Percentiles rank a stretch among this genome's conserved stretches.
These are phyloP conservation scores for Malurus leucopterus DNA, from an alignment of 2,797 vertebrate species.

Conservation along the genomic window DNA sequence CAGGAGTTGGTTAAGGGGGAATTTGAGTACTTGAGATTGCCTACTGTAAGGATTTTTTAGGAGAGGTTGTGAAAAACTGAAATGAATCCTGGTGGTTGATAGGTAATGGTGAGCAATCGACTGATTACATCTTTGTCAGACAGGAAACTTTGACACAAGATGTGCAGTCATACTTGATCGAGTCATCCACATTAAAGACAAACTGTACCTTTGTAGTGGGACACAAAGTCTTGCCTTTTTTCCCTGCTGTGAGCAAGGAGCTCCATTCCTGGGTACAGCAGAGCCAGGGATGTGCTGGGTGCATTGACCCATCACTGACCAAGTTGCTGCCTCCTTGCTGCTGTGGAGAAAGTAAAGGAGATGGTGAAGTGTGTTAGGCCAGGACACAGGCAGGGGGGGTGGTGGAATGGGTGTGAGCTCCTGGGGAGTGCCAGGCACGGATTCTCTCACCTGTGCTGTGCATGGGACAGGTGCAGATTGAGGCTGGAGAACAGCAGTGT, in stretches of 20 bases:
- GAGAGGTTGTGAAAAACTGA: background rate
- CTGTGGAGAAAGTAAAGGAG: accelerated
- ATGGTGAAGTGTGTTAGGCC: background rate
- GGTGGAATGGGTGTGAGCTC: background rate
- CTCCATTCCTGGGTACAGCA: background rate
- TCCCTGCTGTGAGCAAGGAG: background rate
- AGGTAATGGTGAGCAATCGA: background rate
- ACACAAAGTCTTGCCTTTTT: background rate
- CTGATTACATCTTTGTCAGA: background rate
- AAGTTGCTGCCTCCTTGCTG: background rate
- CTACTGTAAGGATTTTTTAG: background rate
- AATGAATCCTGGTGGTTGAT: background rate
- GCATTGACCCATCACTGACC: accelerated
- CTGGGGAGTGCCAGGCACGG: background rate
- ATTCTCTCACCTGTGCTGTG: accelerated
- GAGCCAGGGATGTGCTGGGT: background rate
- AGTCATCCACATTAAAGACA: background rate
- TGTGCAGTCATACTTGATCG: background rate
- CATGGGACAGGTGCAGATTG: background rate
- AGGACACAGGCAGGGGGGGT: background rate
- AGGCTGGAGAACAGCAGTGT: background rate
- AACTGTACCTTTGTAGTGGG: background rate
- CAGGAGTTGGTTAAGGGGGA: background rate
- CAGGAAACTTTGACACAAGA: background rate
- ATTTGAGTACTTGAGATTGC: background rate